Evolutionary conservation across 2,888 invertebrate genomes (phyloP).

Genomic region (Blastobasis adustella): DNA sequence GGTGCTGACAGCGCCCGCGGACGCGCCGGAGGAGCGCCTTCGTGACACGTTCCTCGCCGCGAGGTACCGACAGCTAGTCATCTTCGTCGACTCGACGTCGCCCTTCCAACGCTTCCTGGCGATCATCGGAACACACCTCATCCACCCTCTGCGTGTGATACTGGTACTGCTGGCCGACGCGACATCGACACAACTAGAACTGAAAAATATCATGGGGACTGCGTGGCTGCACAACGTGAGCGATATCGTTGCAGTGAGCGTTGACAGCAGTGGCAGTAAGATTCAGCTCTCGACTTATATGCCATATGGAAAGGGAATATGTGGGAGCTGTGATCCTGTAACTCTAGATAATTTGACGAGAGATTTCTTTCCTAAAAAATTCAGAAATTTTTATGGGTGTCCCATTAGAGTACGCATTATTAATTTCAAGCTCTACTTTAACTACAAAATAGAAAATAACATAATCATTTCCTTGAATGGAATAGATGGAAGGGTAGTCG

Average conservation of each 20-base stretch:
- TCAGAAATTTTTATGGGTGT: constrained; percentile 39
- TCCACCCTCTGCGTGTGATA: too few relatives aligned
- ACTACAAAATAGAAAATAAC: constrained; percentile 19
- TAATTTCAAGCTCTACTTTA: constrained; percentile 26
- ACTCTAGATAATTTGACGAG: constrained; percentile 15
- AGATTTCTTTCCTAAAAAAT: constrained; percentile 36
- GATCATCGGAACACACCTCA: too few relatives aligned
- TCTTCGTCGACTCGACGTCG: too few relatives aligned
- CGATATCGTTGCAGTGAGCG: constrained; percentile 34
- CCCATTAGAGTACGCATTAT: constrained; percentile 26
- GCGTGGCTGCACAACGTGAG: constrained; percentile 38
- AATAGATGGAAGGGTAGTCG: constrained; percentile 30
- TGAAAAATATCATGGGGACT: constrained; percentile 23
- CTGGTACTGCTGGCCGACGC: too few relatives aligned
- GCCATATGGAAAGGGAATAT: constrained; percentile 32
- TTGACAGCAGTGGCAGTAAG: constrained; percentile 7
- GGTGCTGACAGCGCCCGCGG: too few relatives aligned
- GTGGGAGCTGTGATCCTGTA: constrained; percentile 31
- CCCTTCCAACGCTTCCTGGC: too few relatives aligned
- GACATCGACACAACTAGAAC: constrained; percentile 5
- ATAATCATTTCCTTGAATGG: constrained; percentile 25
- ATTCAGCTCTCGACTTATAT: constrained; percentile 32
- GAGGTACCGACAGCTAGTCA: too few relatives aligned
- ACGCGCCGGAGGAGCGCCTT: too few relatives aligned
- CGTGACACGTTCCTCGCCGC: too few relatives aligned